phyloP scores from a whole-genome alignment of 2,113 vertebrate species.

The Salvelinus alpinus region DNA sequence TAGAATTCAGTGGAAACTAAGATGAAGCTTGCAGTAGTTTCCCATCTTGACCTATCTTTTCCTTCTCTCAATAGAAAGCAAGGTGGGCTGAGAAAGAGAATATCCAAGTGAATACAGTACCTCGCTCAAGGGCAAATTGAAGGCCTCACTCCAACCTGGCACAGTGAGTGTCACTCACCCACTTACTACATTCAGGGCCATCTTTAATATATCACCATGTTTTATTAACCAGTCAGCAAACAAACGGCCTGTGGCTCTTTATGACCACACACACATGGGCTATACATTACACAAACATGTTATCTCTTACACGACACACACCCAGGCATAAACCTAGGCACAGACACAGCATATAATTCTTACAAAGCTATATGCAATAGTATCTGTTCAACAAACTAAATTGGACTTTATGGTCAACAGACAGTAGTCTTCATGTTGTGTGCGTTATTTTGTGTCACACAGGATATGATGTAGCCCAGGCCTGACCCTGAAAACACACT shows the following conservation, averaged over 20 bases:
- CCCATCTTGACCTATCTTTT: too few relatives aligned
- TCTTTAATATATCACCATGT: conserved; percentile 63
- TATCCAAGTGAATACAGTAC: too few relatives aligned
- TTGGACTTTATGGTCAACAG: neutral
- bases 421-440: neutral
- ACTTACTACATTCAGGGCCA: conserved; percentile 19
- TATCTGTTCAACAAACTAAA: neutral
- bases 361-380: neutral
- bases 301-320: neutral
- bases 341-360: conserved; percentile 3
- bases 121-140: conserved; percentile 34
- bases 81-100: too few relatives aligned
- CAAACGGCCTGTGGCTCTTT: neutral
- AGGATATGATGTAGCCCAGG: neutral
- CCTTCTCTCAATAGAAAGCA: too few relatives aligned
- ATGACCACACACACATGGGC: neutral
- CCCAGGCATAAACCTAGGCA: neutral
- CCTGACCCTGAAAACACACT: conserved; percentile 1
- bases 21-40: too few relatives aligned
- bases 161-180: neutral
- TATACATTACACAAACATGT: neutral
- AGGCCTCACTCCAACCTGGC: neutral
- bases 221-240: conserved; percentile 55
- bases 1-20: too few relatives aligned
- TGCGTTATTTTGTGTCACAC: neutral